Conservation (phyloP, 2,113 vertebrate genomes). For the Athene cunicularia region DNA sequence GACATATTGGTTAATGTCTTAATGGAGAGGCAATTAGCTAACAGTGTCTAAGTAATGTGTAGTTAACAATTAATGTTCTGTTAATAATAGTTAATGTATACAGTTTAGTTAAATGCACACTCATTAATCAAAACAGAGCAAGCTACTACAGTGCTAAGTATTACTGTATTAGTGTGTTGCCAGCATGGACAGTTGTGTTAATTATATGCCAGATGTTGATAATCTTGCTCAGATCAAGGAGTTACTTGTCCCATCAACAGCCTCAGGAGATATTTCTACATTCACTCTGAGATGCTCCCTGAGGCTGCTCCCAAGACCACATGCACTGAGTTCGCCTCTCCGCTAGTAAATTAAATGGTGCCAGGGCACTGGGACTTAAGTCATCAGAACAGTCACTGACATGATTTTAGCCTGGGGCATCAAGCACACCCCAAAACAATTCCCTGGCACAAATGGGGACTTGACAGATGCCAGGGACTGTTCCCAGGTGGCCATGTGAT, state of each 20-base stretch:
- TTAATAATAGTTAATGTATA: constrained; percentile 6
- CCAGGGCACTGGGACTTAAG: background rate
- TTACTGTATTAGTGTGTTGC: background rate
- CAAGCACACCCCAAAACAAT: constrained; percentile 23
- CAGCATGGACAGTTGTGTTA: constrained; percentile 16
- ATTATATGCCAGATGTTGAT: constrained; percentile 44
- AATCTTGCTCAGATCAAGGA: background rate
- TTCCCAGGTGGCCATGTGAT: background rate
- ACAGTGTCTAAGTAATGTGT: background rate
- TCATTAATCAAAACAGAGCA: constrained; percentile 32
- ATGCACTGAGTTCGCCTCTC: background rate
- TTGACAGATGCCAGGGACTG: background rate
- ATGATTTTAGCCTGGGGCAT: constrained; percentile 15
- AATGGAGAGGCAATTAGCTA: background rate
- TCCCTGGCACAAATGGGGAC: background rate
- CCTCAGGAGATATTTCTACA: constrained; percentile 21
- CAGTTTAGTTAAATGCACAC: background rate
- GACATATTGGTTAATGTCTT: background rate
- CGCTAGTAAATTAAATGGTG: background rate
- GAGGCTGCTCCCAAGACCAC: constrained; percentile 38
- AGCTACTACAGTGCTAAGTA: background rate
- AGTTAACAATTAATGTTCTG: background rate
- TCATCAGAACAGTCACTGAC: background rate
- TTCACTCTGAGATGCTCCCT: background rate
- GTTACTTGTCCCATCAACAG: background rate